These are phyloP conservation scores for Diaperis boleti DNA, from an alignment of 2,888 invertebrate genomes.

Conservation along the genomic window DNA sequence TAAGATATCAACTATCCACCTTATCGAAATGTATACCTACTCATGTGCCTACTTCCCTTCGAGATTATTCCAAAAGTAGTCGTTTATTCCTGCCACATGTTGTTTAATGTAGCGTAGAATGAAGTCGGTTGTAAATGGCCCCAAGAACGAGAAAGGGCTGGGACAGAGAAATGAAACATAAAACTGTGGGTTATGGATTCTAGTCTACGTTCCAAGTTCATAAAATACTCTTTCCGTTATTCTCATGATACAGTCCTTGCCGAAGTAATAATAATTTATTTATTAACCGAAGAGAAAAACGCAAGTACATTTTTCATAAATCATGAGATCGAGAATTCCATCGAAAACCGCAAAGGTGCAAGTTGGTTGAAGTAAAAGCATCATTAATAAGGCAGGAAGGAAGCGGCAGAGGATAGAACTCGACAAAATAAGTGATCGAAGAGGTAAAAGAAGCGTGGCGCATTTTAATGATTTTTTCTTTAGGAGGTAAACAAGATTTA, in stretches of 20 bases:
- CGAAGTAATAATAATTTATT: slow-evolving; percentile 27
- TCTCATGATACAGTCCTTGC: slow-evolving; percentile 10
- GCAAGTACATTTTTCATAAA: slow-evolving; percentile 22
- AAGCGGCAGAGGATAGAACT: background rate
- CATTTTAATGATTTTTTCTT: background rate
- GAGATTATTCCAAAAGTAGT: background rate
- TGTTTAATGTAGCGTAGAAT: slow-evolving; percentile 19
- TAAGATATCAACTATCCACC: background rate
- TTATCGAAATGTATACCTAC: background rate
- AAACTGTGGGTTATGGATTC: slow-evolving; percentile 18
- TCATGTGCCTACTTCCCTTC: background rate
- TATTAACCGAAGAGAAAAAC: slow-evolving; percentile 9
- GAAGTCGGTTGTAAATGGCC: slow-evolving; percentile 22
- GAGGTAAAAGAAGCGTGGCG: background rate
- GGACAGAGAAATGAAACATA: slow-evolving; percentile 19
- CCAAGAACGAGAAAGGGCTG: slow-evolving; percentile 4
- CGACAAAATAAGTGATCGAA: slow-evolving; percentile 1
- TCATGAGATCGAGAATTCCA: slow-evolving; percentile 8
- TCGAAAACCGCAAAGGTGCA: slow-evolving; percentile 16
- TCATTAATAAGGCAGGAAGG: slow-evolving; percentile 25
- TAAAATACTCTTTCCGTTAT: slow-evolving; percentile 25
- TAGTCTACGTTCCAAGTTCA: slow-evolving; percentile 17
- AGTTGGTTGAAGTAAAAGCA: slow-evolving; percentile 21
- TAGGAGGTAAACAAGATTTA: too few species aligned
- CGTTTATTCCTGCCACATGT: slow-evolving; percentile 1